Percentiles rank a stretch among this genome's conserved stretches.
Conservation (phyloP, 2,113 vertebrate species). For the Bucco capensis region DNA sequence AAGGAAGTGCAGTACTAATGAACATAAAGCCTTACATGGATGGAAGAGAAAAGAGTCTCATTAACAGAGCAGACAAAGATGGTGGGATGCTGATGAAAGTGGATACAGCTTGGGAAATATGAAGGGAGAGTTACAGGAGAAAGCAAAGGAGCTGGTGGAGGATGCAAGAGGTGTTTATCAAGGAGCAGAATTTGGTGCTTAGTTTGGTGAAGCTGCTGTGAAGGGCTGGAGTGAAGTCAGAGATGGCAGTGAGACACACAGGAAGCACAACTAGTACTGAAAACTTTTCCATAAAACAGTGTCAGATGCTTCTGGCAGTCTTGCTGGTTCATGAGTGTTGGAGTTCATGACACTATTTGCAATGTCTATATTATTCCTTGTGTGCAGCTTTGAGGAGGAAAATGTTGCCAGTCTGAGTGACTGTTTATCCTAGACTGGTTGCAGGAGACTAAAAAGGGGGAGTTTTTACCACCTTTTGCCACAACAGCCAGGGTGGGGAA, state of each 20-base stretch:
- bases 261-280: background rate
- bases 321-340: background rate
- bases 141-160: background rate
- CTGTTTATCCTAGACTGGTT: slow-evolving; percentile 22
- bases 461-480: slow-evolving; percentile 26
- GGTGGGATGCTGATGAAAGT: background rate
- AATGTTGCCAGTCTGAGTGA: background rate
- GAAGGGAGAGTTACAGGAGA: background rate
- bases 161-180: background rate
- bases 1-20: background rate
- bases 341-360: slow-evolving; percentile 4
- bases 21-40: background rate
- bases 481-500: background rate
- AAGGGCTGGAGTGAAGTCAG: background rate
- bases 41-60: background rate
- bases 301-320: background rate
- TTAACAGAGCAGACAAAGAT: background rate
- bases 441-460: background rate
- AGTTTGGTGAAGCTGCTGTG: background rate
- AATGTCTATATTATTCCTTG: background rate
- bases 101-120: background rate
- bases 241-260: background rate
- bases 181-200: background rate
- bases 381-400: background rate
- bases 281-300: background rate